Base-by-base conservation (phyloP, 2,797 vertebrate genomes). In the Pipistrellus kuhlii region DNA sequence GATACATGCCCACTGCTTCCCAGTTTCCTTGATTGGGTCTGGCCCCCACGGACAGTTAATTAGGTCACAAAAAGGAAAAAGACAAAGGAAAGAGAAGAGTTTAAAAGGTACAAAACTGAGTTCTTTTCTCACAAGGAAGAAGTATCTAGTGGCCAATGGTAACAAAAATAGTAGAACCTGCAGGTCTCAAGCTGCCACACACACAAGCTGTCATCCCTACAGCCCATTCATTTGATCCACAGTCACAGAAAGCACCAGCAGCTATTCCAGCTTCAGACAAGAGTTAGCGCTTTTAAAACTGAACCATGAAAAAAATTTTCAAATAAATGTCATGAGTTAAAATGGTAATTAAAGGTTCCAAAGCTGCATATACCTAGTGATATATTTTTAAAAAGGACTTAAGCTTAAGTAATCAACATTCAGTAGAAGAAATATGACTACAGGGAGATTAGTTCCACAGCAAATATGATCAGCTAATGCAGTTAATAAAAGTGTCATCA, bases 381-480 rank as follows among this genome's bases (percentile, higher is more conserved):
- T 46, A 20, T 12, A 41, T 76, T 91, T 76, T 89, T 41, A 38
- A 48, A 85, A 93, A 94, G 71, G 53, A 95, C 91, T 85, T 91
- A 89, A 89, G 25, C 71, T 85, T 90, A 86, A 11, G 48, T 64
- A 88, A 88, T 85, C 44, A 48, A 35, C 6, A 30, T 48, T 94
- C 10, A 57, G 23, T 27, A 53, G 46, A 44, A 55, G 64, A 85
- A 85, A 72, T 53, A 32, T 10, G 27, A 48, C 51, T 53, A 48
- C 8, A 76, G 11, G 48, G 59, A 90, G 53, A 83, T 85, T 62
- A 68, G 57, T 68, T 82, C 59, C 88, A 81, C 18, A 30, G 68
- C 21, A 66, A 92, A 83, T 85, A 30, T 41, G 27, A 71, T 75
- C 59, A 85, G 55, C 77, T 92, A 92, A 94, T 55, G 44, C 21